Conservation (phyloP, 1,140 invertebrate genomes). For the Plodia interpunctella region DNA sequence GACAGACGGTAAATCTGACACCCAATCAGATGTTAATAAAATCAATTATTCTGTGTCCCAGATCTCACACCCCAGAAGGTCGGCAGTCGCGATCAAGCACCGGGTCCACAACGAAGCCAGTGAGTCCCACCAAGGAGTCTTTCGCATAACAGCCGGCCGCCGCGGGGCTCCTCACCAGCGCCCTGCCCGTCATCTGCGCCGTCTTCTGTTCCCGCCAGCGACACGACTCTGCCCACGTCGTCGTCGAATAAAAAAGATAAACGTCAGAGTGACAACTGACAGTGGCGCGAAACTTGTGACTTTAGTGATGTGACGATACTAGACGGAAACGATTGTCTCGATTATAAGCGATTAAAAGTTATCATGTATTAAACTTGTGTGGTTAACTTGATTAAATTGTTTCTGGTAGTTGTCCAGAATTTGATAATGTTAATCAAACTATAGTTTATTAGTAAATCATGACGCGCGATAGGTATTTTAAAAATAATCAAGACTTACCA, state of each 20-base stretch:
- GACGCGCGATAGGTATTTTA: not conserved
- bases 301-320: constrained; percentile 8
- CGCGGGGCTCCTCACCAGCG: constrained; percentile 46
- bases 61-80: constrained; percentile 58
- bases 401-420: constrained; percentile 14
- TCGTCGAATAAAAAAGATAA: constrained; percentile 35
- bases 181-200: constrained; percentile 58
- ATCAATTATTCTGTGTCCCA: constrained; percentile 16
- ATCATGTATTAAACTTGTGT: too few relatives aligned
- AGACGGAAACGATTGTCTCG: not conserved
- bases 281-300: constrained; percentile 8
- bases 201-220: constrained; percentile 51
- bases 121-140: constrained; percentile 53
- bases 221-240: constrained; percentile 36
- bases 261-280: constrained; percentile 19
- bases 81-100: constrained; percentile 44
- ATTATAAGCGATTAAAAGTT: constrained; percentile 2
- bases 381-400: not conserved
- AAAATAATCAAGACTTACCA: constrained; percentile 6
- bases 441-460: constrained; percentile 10
- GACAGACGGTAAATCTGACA: too few relatives aligned
- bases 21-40: not conserved
- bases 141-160: constrained; percentile 55
- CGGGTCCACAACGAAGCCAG: constrained; percentile 31
- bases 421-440: constrained; percentile 10